Base-by-base conservation (phyloP, 2,113 vertebrate genomes). In the Lasiurus cinereus region DNA sequence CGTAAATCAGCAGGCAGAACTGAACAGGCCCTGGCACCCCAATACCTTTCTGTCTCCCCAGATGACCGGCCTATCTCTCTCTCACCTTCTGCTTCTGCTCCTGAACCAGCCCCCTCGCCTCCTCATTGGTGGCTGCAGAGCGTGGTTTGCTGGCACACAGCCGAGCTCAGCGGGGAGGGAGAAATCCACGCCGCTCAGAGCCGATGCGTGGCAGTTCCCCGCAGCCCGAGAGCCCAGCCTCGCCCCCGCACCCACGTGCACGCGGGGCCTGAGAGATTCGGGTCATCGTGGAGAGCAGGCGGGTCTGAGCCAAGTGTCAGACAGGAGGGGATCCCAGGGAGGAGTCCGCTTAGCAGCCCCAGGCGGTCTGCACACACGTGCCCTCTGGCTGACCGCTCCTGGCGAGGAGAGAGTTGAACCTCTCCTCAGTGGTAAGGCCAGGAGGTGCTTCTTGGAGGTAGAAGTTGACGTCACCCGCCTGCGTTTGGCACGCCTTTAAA, bases 31-130 rank as follows among this genome's bases (percentile, higher is more conserved):
- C 72, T n/a, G 2, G 88, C 31, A 84, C 76, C 76, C 83, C 86
- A 78, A 72, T 66, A 66, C 43, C 94, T 90, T 90, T 94, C 94
- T 70, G 86, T 96, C 36, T 93, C 95, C 90, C 94, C 92, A 92
- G 85, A 88, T 83, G 84, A 91, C 84, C 88, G 88, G 62, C 59
- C 95, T 92, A 52, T 97, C 96, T 95, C 77, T 95, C 77, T 52
- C 73, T 54, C 77, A 95, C 95, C 95, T 93, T 96, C 95, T 96
- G 96, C 82, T 94, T 94, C 80, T 85, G 22, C 50, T 59, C 46
- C 77, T 22, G 66, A 85, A 59, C 87, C 54, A 46, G 27, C 1
- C 39, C 52, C 39, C 15, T 33, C 13, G 43, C 22, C 13, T 79
- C 31, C 70, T 66, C 70, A n/a, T 90, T 46, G 59, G 10, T 88